A percentile compares a stretch with the other conserved stretches of the same genome.
These are phyloP conservation scores for Cassiopea xamachana DNA, from an alignment of 30 jellyfish, hydroid and myxozoan species.

Conservation along the genomic window DNA sequence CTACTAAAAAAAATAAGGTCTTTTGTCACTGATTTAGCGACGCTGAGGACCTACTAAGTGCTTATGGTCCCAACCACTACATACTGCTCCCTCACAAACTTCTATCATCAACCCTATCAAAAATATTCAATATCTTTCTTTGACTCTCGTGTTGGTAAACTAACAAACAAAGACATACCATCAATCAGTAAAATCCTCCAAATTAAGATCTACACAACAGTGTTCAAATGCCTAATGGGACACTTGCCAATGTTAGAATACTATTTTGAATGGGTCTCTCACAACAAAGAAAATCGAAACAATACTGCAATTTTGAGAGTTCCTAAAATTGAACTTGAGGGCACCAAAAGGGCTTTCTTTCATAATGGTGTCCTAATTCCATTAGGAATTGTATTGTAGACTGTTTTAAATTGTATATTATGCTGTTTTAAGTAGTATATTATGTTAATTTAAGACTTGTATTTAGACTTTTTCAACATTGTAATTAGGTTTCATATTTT, in stretches of 20 bases:
- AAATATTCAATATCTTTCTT: neutral
- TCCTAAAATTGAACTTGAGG: neutral
- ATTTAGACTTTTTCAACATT: too few relatives aligned
- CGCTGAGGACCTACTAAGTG: neutral
- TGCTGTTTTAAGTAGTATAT: too few relatives aligned
- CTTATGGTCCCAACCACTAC: neutral
- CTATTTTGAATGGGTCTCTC: neutral
- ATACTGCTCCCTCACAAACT: constrained; percentile 12
- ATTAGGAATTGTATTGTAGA: too few relatives aligned
- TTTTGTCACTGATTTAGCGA: neutral
- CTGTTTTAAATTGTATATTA: too few relatives aligned
- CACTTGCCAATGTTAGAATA: neutral
- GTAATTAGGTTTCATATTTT: too few relatives aligned
- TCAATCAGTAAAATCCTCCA: too few relatives aligned
- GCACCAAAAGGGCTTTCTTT: constrained; percentile 13
- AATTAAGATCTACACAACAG: too few relatives aligned
- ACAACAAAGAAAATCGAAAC: neutral
- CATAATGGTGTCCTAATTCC: neutral
- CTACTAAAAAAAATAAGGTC: neutral
- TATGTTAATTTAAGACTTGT: too few relatives aligned
- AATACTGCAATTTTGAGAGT: neutral
- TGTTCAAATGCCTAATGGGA: neutral
- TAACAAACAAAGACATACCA: neutral
- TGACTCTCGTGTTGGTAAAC: constrained; percentile 13
- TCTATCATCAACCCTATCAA: constrained; percentile 12